phyloP scores from a whole-genome alignment of 1,140 invertebrate genomes.

The Linepithema humile region DNA sequence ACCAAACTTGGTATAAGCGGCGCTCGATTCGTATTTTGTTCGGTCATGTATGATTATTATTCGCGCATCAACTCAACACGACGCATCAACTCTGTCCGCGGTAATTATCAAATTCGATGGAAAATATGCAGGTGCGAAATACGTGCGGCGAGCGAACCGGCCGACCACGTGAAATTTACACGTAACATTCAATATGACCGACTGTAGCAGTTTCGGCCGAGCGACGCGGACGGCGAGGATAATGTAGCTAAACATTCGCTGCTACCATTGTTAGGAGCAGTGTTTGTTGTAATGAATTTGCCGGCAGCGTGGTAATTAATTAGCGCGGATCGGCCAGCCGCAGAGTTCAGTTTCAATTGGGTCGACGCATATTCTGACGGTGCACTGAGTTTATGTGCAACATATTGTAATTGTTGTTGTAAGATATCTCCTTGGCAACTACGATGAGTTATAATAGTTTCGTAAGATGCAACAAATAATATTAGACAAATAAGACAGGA shows the following conservation, averaged over 20 bases:
- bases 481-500: no score
- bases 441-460: not conserved
- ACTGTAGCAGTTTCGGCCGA: not conserved
- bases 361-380: conserved; percentile 26
- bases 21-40: conserved; percentile 15
- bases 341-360: conserved; percentile 55
- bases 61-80: conserved; percentile 30
- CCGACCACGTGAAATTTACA: conserved; percentile 32
- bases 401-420: not conserved
- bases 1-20: conserved; percentile 1
- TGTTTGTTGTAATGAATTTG: conserved; percentile 67
- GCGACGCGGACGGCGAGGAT: conserved; percentile 41
- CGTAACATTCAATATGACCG: conserved; percentile 24
- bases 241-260: conserved; percentile 56
- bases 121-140: conserved; percentile 24
- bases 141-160: not conserved
- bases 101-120: conserved; percentile 49
- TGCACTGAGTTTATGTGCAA: conserved; percentile 8
- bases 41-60: conserved; percentile 15
- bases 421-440: conserved; percentile 15
- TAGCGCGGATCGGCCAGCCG: conserved; percentile 45
- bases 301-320: conserved; percentile 63
- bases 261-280: conserved; percentile 47
- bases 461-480: no score
- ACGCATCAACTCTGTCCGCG: conserved; percentile 7